Evolutionary conservation across 2,797 vertebrate species (phyloP), one percentile per base, ranked within the genome.

Genomic region (Champsocephalus esox): DNA sequence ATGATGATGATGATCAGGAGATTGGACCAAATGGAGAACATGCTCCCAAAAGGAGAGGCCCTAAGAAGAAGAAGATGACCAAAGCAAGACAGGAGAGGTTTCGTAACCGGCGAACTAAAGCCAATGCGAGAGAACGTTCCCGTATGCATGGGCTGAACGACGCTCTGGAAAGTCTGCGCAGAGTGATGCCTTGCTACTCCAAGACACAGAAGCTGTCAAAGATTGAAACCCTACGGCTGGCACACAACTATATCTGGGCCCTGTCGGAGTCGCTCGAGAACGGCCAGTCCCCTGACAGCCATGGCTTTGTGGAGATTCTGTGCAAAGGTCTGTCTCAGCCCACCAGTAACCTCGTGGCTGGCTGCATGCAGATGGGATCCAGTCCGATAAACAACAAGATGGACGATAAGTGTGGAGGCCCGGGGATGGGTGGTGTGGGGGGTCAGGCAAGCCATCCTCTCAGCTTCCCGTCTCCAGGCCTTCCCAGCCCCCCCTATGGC

Each of bases 1-100:
- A 21, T 21, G 90, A 94, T 0, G 96, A 96, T 1, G 89, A 92
- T 73, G 93, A 94, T 0, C 95, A 96, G 12, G 95, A 96, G 5
- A 92, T 80, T 12, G 96, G 94, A 4, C 92, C 91, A 0, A 95
- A 96, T 19, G 96, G 95, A 12, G 97, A 97, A 65, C 87, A 89
- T 1, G 95, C 92, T 66, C 97, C 98, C 5, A 99, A 98, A 79
- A 95, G 97, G 59, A 95, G 98, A 73, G 98, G 98, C 34, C 98
- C 98, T 12, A 99, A 99, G 92, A 99, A 96, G 95, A 99, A 99
- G 96, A 99, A 99, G 83, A 98, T 99, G 97, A 98, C 98, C 77
- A 99, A 98, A 95, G 98, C 96, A 0, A 95, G 98, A 66, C 73
- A 97, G 85, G 98, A 99, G 84, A 84, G 98, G 71, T 98, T 99